Evolutionary conservation across 2,888 invertebrate genomes (phyloP).

Genomic region (Dorcus parallelipipedus): DNA sequence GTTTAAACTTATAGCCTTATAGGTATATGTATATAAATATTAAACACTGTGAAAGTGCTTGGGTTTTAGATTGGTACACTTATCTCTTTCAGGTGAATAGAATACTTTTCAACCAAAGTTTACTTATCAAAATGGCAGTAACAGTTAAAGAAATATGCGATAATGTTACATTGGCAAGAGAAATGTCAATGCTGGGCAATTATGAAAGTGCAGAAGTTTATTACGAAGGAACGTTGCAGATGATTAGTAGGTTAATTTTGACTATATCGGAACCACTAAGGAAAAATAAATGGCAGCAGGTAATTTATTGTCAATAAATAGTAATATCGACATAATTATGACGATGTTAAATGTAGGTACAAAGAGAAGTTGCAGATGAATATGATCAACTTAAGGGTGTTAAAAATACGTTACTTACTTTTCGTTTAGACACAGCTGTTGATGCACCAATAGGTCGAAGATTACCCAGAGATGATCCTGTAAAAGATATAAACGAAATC

Average conservation of each 20-base stretch:
- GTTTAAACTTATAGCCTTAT: too few relatives aligned
- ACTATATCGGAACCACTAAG: slow-evolving; percentile 77
- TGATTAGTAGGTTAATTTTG: slow-evolving; percentile 79
- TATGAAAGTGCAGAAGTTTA: slow-evolving; percentile 93
- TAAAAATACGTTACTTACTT: slow-evolving; percentile 70
- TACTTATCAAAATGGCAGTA: slow-evolving; percentile 72
- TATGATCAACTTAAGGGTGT: slow-evolving; percentile 87
- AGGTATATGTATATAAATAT: too few relatives aligned
- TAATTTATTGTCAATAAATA: slow-evolving; percentile 44
- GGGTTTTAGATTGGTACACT: too few relatives aligned
- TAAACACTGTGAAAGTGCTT: too few relatives aligned
- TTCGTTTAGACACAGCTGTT: slow-evolving; percentile 64
- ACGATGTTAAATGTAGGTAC: slow-evolving; percentile 58
- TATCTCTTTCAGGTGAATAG: too few relatives aligned
- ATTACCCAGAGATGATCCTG: slow-evolving; percentile 56
- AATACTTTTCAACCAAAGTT: neutral
- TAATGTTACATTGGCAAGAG: slow-evolving; percentile 91
- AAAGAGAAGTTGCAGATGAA: slow-evolving; percentile 84
- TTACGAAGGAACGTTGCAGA: slow-evolving; percentile 89
- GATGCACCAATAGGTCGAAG: slow-evolving; percentile 53
- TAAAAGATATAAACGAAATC: slow-evolving; percentile 69
- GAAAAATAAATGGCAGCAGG: slow-evolving; percentile 88
- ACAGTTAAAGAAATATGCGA: slow-evolving; percentile 89
- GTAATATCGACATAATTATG: neutral
- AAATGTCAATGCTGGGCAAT: slow-evolving; percentile 92